Evolutionary conservation across 2,888 invertebrate species (phyloP).

Genomic region (Aphodius sticticus): DNA sequence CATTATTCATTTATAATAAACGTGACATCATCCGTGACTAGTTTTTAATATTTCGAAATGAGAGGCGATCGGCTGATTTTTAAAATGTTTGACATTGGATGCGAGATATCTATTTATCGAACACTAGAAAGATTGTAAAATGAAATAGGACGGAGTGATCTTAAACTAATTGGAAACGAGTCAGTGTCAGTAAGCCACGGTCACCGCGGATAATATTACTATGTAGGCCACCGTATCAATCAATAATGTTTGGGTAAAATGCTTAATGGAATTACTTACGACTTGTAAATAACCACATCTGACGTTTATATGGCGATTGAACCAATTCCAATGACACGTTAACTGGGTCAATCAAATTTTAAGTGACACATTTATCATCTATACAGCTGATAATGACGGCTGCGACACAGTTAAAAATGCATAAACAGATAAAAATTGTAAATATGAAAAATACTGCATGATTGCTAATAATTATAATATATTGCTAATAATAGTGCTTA

Average conservation of each 20-base stretch:
- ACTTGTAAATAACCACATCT: conserved; percentile 20
- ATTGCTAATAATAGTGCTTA: too few species aligned
- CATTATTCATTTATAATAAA: too few species aligned
- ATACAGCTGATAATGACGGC: neutral
- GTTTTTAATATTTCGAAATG: too few species aligned
- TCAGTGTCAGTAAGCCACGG: neutral
- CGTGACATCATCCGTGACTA: too few species aligned
- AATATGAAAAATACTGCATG: neutral
- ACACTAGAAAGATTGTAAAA: neutral
- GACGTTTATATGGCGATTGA: neutral
- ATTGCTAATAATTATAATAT: too few species aligned
- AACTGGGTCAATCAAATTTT: conserved; percentile 4
- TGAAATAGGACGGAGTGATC: neutral
- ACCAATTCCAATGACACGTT: conserved; percentile 4
- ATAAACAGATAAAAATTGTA: neutral
- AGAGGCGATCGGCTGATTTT: neutral
- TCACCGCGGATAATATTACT: neutral
- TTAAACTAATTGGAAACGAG: neutral
- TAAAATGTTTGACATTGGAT: neutral
- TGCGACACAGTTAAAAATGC: neutral
- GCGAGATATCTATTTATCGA: neutral
- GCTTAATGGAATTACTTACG: conserved; percentile 14
- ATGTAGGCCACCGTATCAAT: neutral
- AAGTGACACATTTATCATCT: neutral
- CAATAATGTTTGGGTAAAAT: neutral